These are phyloP conservation scores for Melitaea athalia DNA, from an alignment of 2,888 invertebrate species.

Conservation along the genomic window DNA sequence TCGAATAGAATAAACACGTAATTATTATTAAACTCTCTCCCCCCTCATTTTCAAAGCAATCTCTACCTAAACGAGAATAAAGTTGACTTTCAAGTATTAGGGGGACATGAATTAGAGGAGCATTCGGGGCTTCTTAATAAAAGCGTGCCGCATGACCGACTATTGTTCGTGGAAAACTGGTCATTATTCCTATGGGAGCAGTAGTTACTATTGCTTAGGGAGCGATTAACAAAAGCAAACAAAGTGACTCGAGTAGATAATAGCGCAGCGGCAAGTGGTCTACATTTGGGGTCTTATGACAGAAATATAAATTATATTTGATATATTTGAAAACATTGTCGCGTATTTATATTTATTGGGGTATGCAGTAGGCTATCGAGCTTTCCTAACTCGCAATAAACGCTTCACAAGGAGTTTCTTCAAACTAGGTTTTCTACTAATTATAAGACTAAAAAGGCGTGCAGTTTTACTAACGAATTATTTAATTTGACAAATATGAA, in stretches of 20 bases:
- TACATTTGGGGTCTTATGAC: constrained; percentile 49
- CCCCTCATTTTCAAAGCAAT: constrained; percentile 21
- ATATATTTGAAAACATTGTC: constrained; percentile 36
- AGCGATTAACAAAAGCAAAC: constrained; percentile 39
- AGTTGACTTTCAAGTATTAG: constrained; percentile 53
- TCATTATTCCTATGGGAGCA: constrained; percentile 23
- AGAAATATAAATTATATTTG: constrained; percentile 52
- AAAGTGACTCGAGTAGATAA: constrained; percentile 44
- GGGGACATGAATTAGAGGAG: constrained; percentile 46
- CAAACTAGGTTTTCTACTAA: not conserved
- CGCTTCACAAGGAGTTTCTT: not conserved
- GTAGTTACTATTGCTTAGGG: constrained; percentile 31
- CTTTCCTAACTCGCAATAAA: not conserved
- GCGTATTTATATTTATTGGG: constrained; percentile 25
- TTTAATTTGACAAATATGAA: not conserved
- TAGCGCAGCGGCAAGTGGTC: constrained; percentile 54
- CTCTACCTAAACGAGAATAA: constrained; percentile 38
- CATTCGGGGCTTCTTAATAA: constrained; percentile 46
- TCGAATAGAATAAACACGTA: constrained; percentile 49
- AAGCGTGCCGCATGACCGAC: constrained; percentile 43
- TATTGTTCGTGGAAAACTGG: constrained; percentile 30
- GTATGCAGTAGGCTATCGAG: constrained; percentile 1
- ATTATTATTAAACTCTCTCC: constrained; percentile 38
- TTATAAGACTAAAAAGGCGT: not conserved
- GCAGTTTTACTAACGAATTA: not conserved